These are phyloP conservation scores for Melitaea cinxia DNA, from an alignment of 1,140 invertebrate species.

Conservation along the genomic window DNA sequence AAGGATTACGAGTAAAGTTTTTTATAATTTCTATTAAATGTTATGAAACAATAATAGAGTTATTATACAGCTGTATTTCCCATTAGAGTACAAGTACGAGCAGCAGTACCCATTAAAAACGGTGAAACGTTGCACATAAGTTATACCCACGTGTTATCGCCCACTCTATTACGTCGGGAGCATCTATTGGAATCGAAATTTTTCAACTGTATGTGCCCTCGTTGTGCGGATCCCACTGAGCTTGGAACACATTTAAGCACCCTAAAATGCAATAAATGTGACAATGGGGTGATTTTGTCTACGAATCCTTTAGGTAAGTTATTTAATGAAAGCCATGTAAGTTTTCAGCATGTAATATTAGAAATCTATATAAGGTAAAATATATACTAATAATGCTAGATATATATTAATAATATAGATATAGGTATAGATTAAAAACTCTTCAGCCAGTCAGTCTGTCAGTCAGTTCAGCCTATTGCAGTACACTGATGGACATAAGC, in stretches of 20 bases:
- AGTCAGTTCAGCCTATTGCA: too few relatives aligned
- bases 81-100: conserved; percentile 85
- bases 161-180: conserved; percentile 87
- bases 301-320: conserved; percentile 84
- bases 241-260: conserved; percentile 89
- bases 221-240: conserved; percentile 89
- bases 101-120: conserved; percentile 84
- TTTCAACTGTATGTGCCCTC: conserved; percentile 87
- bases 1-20: conserved; percentile 81
- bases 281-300: conserved; percentile 86
- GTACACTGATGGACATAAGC: too few relatives aligned
- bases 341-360: neutral
- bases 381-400: too few relatives aligned
- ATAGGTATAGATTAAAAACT: too few relatives aligned
- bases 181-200: conserved; percentile 88
- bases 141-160: conserved; percentile 90
- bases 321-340: too few relatives aligned
- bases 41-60: neutral
- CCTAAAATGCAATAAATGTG: conserved; percentile 88
- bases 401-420: too few relatives aligned
- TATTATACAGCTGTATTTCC: neutral
- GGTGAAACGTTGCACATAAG: conserved; percentile 86
- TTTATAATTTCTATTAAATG: neutral
- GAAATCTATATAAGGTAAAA: neutral
- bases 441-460: too few relatives aligned